Evolutionary conservation across 2,113 vertebrate species (phyloP), one percentile per base, ranked within the genome.

Genomic region (Actinemys pallida): DNA sequence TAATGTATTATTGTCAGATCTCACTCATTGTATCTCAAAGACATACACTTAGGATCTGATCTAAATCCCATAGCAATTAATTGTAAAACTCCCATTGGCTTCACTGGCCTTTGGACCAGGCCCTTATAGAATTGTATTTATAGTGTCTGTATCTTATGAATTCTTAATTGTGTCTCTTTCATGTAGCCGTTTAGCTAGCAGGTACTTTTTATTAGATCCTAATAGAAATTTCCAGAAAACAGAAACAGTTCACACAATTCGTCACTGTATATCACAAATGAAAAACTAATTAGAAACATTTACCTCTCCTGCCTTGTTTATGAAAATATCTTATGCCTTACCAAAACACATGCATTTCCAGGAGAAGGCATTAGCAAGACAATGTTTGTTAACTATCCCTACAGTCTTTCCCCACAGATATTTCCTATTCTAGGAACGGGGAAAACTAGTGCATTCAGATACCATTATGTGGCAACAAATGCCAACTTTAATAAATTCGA

Each of bases 341-440:
- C 54, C 86, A 90, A 89, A 89, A 10, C 8, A 42, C 8, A 54
- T 25, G 8, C 20, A 50, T 93, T 95, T 95, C 87, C 42, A 79
- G 65, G 2, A 92, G 0, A 10, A 92, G 31, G 2, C 79, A 47
- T 89, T 59, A 81, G 92, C 85, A 81, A 87, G 10, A 20, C 3
- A 52, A 4, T 81, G 1, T 19, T 2, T 80, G 35, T 19, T 81
- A 93, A 8, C 2, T 35, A 6, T 87, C 53, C 53, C 6, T 2
- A 9, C n/a, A 39, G 45, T 45, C 27, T 86, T 19, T 8, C 89
- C 5, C 31, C 16, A 56, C 24, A 25, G 1, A 27, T n/a, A n/a
- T 87, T 59, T 92, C 83, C n/a, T 25, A 5, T 54, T 84, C 39
- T 49, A 82, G 25, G 27, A 82, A 76, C 16, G 80, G 7, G 9